These are phyloP conservation scores for Anodontia alba DNA, from an alignment of 2,888 invertebrate species.

Conservation along the genomic window DNA sequence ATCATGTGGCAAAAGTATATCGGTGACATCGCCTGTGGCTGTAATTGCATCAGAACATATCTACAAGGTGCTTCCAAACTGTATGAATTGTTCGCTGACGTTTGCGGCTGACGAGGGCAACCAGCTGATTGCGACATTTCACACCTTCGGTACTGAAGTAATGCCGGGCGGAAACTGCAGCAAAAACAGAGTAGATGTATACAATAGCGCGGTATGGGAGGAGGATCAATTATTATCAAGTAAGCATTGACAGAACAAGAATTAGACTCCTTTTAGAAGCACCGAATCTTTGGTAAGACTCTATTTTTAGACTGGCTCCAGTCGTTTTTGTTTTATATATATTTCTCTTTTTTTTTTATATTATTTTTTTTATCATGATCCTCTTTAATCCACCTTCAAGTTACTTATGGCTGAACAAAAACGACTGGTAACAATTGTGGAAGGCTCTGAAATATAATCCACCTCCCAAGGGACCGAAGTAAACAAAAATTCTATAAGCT, in stretches of 20 bases:
- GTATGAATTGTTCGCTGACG: background rate
- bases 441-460: too few species aligned
- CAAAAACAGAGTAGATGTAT: constrained; percentile 7
- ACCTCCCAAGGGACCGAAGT: too few species aligned
- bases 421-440: too few species aligned
- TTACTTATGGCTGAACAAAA: too few species aligned
- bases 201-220: background rate
- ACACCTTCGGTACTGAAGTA: background rate
- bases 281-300: too few species aligned
- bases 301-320: too few species aligned
- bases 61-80: background rate
- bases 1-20: background rate
- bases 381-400: too few species aligned
- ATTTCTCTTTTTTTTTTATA: too few species aligned
- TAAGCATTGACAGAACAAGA: background rate
- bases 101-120: background rate
- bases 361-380: too few species aligned
- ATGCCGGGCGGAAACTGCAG: background rate
- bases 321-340: too few species aligned
- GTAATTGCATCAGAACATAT: background rate
- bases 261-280: too few species aligned
- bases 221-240: background rate
- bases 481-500: too few species aligned
- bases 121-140: constrained; percentile 6
- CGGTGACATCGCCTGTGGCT: background rate